phyloP scores from a whole-genome alignment of 2,113 vertebrate genomes.

The Strix uralensis region DNA sequence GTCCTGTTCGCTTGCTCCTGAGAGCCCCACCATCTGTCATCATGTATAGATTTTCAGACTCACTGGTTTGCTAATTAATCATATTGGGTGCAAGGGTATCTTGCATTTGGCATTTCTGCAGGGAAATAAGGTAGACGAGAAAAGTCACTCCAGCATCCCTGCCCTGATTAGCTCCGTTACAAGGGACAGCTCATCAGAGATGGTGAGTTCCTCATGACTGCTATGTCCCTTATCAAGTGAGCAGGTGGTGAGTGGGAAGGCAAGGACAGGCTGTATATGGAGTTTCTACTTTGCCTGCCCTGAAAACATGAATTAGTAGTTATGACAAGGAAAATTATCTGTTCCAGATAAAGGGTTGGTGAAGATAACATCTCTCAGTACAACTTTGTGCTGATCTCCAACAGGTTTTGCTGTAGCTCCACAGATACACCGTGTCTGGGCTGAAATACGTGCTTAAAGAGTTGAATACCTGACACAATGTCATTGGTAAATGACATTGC shows the following conservation, averaged over 20 bases:
- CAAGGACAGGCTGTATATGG: neutral
- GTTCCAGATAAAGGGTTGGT: neutral
- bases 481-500: neutral
- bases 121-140: neutral
- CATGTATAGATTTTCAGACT: neutral
- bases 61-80: neutral
- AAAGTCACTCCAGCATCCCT: neutral
- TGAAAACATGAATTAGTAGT: neutral
- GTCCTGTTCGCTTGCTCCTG: neutral
- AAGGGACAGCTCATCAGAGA: neutral
- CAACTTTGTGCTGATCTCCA: neutral
- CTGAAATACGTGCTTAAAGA: neutral
- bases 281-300: neutral
- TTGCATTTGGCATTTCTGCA: neutral
- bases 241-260: neutral
- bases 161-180: neutral
- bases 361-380: neutral
- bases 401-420: neutral
- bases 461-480: neutral
- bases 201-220: neutral
- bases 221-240: neutral
- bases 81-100: neutral
- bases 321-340: neutral
- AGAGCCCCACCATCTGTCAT: slow-evolving; percentile 24
- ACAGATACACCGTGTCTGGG: too few relatives aligned